Percentiles rank a stretch among this genome's conserved stretches.
These are phyloP conservation scores for Aphidius gifuensis DNA, from an alignment of 1,140 invertebrate species.

Conservation along the genomic window DNA sequence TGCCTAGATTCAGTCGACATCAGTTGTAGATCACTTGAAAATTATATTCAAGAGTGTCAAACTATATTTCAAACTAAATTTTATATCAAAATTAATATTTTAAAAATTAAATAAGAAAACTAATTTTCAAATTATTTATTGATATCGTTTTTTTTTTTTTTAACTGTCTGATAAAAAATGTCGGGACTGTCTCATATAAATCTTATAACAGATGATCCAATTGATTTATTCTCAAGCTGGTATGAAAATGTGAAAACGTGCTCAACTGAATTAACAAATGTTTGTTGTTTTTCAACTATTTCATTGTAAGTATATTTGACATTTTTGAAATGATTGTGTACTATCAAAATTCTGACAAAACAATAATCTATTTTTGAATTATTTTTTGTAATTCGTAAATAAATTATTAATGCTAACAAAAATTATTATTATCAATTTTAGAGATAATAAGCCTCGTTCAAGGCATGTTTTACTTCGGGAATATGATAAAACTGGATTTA, in stretches of 20 bases:
- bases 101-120: too few species aligned
- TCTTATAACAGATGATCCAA: conserved; percentile 43
- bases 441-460: conserved; percentile 50
- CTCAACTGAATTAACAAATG: conserved; percentile 33
- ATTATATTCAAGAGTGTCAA: too few species aligned
- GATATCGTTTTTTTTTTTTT: too few species aligned
- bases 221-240: conserved; percentile 53
- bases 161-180: neutral
- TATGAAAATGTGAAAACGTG: conserved; percentile 38
- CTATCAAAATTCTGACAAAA: conserved; percentile 11
- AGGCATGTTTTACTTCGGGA: conserved; percentile 51
- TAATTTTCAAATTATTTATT: too few species aligned
- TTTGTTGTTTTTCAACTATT: conserved; percentile 51
- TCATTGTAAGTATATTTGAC: conserved; percentile 44
- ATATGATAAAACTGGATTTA: conserved; percentile 54
- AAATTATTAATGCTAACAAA: too few species aligned
- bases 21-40: too few species aligned
- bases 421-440: conserved; percentile 33
- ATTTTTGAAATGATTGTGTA: conserved; percentile 17
- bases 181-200: conserved; percentile 43
- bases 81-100: too few species aligned
- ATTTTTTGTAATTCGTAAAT: too few species aligned
- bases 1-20: too few species aligned
- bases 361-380: neutral
- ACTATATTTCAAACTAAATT: too few species aligned